A percentile compares a stretch with the other conserved stretches of the same genome.
Evolutionary conservation across 1,140 invertebrate genomes (phyloP).

Genomic region (Vanessa atalanta): DNA sequence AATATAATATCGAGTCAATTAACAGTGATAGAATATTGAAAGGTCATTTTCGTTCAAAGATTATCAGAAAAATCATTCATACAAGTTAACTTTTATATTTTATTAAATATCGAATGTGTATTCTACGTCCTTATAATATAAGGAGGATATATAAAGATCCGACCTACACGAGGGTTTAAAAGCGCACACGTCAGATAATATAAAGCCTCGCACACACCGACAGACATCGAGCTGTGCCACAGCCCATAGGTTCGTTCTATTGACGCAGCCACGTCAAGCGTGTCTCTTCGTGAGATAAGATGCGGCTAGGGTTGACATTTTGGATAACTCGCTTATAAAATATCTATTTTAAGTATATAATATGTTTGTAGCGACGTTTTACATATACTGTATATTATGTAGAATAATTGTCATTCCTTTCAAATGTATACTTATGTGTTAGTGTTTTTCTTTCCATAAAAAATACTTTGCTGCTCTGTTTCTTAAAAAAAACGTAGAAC

Average conservation of each 20-base stretch:
- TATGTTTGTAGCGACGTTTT: too few species aligned
- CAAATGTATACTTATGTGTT: too few species aligned
- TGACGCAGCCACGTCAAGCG: slow-evolving; percentile 68
- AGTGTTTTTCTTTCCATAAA: too few species aligned
- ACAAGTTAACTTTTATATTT: background rate
- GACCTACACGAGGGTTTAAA: slow-evolving; percentile 7
- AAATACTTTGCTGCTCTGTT: too few species aligned
- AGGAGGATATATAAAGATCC: slow-evolving; percentile 7
- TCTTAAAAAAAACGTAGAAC: too few species aligned
- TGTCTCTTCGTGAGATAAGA: slow-evolving; percentile 59
- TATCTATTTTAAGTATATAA: background rate
- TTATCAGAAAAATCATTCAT: too few species aligned
- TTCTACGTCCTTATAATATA: background rate
- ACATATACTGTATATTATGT: too few species aligned
- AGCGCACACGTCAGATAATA: slow-evolving; percentile 15
- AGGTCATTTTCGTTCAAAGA: too few species aligned
- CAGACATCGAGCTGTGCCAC: slow-evolving; percentile 41
- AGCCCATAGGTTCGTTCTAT: slow-evolving; percentile 50
- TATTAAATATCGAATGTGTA: background rate
- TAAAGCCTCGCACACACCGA: slow-evolving; percentile 36
- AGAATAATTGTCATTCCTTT: too few species aligned
- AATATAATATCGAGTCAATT: background rate
- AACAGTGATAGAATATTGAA: too few species aligned
- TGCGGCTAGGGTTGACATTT: slow-evolving; percentile 46
- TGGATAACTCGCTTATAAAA: background rate